These are phyloP conservation scores for Pherbina coryleti DNA, from an alignment of 2,888 invertebrate genomes.

Conservation along the genomic window DNA sequence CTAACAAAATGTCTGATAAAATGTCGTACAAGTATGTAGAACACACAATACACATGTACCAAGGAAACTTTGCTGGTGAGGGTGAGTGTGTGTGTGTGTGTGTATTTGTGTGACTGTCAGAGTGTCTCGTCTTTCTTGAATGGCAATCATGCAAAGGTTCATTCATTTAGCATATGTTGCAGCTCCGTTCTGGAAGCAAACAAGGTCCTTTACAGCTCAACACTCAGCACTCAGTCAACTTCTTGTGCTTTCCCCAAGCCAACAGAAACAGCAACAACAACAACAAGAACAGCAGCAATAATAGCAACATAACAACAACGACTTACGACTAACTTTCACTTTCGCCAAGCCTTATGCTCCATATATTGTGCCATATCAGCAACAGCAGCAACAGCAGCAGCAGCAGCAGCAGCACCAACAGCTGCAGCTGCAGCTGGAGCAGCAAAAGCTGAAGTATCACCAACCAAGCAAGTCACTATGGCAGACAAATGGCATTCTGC, in stretches of 20 bases:
- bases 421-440: neutral
- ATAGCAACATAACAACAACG: slow-evolving; percentile 31
- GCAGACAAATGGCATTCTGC: slow-evolving; percentile 28
- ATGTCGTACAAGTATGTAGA: neutral
- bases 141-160: slow-evolving; percentile 21
- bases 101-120: slow-evolving; percentile 55
- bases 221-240: slow-evolving; percentile 12
- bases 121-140: slow-evolving; percentile 52
- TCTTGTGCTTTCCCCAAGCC: slow-evolving; percentile 12
- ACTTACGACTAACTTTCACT: slow-evolving; percentile 54
- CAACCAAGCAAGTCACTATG: neutral
- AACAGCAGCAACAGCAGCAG: neutral
- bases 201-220: slow-evolving; percentile 8
- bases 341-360: slow-evolving; percentile 43
- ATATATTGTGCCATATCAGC: slow-evolving; percentile 10
- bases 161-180: slow-evolving; percentile 27
- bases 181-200: slow-evolving; percentile 4
- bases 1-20: slow-evolving; percentile 21
- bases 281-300: neutral
- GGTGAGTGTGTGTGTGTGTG: slow-evolving; percentile 41
- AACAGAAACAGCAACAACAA: slow-evolving; percentile 40
- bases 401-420: neutral
- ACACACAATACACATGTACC: neutral
- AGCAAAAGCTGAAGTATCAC: slow-evolving; percentile 4
- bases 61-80: slow-evolving; percentile 2